Base-by-base conservation (phyloP, 1,140 invertebrate genomes). In the Leguminivora glycinivorella region DNA sequence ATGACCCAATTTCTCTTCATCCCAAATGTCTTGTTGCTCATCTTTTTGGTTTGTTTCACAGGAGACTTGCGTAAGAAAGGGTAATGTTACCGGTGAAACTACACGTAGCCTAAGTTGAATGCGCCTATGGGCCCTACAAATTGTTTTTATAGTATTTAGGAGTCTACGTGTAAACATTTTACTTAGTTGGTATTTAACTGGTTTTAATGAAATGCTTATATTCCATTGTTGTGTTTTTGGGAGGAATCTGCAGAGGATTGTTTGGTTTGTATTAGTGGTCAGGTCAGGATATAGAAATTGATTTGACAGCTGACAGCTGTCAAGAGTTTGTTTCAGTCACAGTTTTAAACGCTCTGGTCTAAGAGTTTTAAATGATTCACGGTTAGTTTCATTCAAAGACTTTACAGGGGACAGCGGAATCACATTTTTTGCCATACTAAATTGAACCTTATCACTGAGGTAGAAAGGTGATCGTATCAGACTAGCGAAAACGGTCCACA, bases 1-100 rank as follows among this genome's bases (percentile, higher is more conserved):
- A 58, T 92, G 92, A 73, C 88, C 88, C 70, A 91, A 79, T 43
- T 52, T 78, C 17, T 83, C 80, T 60, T 80, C 71, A 75, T 85
- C 76, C 70, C 73, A 84, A 29, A 69, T 38, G 31, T 68, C 60
- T 67, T 76, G 70, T 19, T 52, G 47, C 14, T 73, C 29, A 26
- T 81, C 75, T 25, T 77, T 68, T 24, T 73, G 69, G 17, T 80
- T 80, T 43, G 80, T 77, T 26, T 83, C 77, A 74, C 88, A 90
- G 69, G 70, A 74, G 26, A 66, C 58, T 26, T 17, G 9, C 19
- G 40, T 19, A 9, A 70, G 10, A 47, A 68, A 31, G 17, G 40
- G 38, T 56, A 86, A 52, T 31, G 85, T 77, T 25, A 83, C 70
- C 19, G 88, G 87, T 5, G 78, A 69, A 66, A 80, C 73, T 70